A percentile compares a stretch with the other conserved stretches of the same genome.
Conservation (phyloP, 2,797 vertebrate species). For the Tenualosa thibaudeaui region DNA sequence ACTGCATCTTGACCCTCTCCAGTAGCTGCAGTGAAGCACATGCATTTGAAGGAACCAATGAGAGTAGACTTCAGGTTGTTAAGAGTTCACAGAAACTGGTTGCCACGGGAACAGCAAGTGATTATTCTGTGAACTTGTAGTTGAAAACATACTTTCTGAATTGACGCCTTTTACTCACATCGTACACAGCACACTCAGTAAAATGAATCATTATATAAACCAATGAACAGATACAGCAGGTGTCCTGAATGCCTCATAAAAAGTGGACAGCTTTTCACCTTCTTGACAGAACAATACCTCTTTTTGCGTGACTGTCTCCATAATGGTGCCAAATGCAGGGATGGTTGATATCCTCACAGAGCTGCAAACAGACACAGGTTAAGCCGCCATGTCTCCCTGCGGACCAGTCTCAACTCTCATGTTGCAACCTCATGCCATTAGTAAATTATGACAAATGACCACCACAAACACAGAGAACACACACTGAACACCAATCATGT, state of each 20-base stretch:
- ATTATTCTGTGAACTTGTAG: background rate
- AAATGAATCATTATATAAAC: background rate
- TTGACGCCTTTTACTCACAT: background rate
- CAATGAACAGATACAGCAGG: background rate
- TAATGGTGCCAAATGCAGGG: slow-evolving; percentile 98
- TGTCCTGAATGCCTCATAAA: background rate
- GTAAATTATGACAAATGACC: slow-evolving; percentile 26
- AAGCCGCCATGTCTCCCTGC: slow-evolving; percentile 36
- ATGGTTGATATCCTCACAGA: slow-evolving; percentile 98
- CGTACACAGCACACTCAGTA: background rate
- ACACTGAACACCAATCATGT: slow-evolving; percentile 39
- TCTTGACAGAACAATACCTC: slow-evolving; percentile 76
- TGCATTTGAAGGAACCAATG: background rate
- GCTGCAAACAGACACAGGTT: slow-evolving; percentile 71
- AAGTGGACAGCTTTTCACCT: background rate
- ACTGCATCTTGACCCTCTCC: slow-evolving; percentile 98
- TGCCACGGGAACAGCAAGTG: background rate
- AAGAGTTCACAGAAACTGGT: background rate
- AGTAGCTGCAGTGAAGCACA: slow-evolving; percentile 77
- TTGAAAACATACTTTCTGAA: background rate
- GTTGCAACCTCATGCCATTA: slow-evolving; percentile 35
- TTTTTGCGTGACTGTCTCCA: slow-evolving; percentile 98
- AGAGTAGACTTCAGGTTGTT: background rate
- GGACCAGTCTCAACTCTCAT: background rate
- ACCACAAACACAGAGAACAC: slow-evolving; percentile 14